Evolutionary conservation across 2,113 vertebrate species (phyloP).

Genomic region (Atlantisia rogersi): DNA sequence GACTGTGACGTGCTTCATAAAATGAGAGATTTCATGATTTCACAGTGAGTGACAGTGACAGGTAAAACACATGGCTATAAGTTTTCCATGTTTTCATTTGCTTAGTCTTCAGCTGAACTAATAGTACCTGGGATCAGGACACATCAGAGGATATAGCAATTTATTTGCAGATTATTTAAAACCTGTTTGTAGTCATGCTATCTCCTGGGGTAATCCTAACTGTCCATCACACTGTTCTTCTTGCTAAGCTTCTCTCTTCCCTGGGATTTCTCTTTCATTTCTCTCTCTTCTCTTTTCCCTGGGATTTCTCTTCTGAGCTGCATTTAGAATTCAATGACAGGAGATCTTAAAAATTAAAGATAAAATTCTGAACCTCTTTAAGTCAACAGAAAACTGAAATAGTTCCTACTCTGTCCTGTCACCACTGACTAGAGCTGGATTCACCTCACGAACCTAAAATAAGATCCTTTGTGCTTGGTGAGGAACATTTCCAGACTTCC

Average conservation of each 20-base stretch:
- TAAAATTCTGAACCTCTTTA: background rate
- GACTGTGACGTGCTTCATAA: background rate
- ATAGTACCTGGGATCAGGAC: background rate
- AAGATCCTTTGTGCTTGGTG: background rate
- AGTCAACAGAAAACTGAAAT: background rate
- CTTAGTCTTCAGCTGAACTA: background rate
- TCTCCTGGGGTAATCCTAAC: background rate
- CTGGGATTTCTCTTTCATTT: background rate
- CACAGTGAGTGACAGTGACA: background rate
- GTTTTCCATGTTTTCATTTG: background rate
- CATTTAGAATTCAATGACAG: background rate
- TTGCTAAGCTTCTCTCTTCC: background rate
- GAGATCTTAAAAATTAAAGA: background rate
- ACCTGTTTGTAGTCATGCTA: background rate
- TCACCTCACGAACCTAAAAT: background rate
- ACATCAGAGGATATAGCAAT: background rate
- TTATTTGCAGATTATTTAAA: conserved; percentile 19
- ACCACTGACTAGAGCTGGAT: background rate
- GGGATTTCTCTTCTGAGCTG: background rate
- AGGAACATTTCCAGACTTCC: background rate
- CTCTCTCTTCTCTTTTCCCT: background rate
- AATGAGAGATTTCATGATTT: background rate
- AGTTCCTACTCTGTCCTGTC: background rate
- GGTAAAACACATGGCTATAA: background rate
- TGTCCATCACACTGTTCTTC: background rate